Evolutionary conservation across 2,113 vertebrate genomes (phyloP), one percentile per base, ranked within the genome.

Genomic region (Boulengeromyrus knoepffleri): DNA sequence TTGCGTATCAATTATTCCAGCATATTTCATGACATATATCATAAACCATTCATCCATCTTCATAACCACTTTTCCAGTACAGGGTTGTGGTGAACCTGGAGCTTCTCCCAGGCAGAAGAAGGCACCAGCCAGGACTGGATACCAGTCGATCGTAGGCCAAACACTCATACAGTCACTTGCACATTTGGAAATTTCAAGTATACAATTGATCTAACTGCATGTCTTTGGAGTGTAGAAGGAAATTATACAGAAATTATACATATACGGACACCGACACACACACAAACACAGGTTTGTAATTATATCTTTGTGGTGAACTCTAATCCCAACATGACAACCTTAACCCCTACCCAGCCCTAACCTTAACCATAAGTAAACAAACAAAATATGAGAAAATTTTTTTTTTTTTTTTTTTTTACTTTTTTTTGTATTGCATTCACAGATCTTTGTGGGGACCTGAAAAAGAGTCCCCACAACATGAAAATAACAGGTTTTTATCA

Each of bases 1-100:
- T 87, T 52, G 17, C 15, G 47, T 53, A 52, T 31, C 74, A 87
- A 52, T 31, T 53, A 36, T 87, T 53, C 85, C 85, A 50, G 31
- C 13, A 87, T 53, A 53, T 31, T 6, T 17, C 47, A 87, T 52
- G 15, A 36, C 50, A 52, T 50, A 36, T 50, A 39, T 87, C 45
- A 85, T 46, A 49, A 86, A 47, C 85, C 49, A 86, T 86, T 31
- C 85, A 86, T 42, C 74, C 74, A 80, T 80, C 74, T 42, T 39
- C 36, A 80, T 80, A 36, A 80, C 70, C 70, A 39, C 74, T 80
- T 19, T 19, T 80, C 74, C 74, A 80, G 74, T 70, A 66, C 62
- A 66, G 62, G 2, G 62, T 66, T 66, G 62, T 66, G n/a, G 24
- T 66, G 10, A 27, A 27, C 62, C 62, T 66, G n/a, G n/a, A 66